Conservation (phyloP, 2,797 vertebrate species). For the Sebastes hubbsi region DNA sequence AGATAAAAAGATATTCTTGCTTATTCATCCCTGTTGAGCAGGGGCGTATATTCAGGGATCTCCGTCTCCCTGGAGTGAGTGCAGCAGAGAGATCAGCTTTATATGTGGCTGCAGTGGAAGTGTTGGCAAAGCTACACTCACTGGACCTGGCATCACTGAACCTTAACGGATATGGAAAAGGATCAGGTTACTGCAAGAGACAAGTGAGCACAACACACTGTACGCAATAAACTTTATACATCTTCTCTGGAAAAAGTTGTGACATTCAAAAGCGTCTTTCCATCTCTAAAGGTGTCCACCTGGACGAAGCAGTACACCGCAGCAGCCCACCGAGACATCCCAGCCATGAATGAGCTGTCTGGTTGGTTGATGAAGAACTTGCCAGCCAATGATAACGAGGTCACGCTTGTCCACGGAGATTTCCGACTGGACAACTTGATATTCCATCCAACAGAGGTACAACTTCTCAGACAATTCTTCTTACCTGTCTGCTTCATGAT, state of each 20-base stretch:
- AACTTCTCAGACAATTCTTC: neutral
- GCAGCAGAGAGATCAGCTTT: slow-evolving; percentile 88
- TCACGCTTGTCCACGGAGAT: slow-evolving; percentile 91
- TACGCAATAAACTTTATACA: neutral
- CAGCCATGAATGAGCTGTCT: slow-evolving; percentile 88
- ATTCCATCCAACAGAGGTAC: slow-evolving; percentile 94
- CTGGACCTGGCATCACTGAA: slow-evolving; percentile 79
- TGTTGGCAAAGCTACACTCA: slow-evolving; percentile 88
- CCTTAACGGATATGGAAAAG: slow-evolving; percentile 87
- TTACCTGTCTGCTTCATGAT: neutral
- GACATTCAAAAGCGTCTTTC: neutral
- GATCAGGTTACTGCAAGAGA: slow-evolving; percentile 89
- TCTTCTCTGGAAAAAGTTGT: neutral
- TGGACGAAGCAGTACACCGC: slow-evolving; percentile 93
- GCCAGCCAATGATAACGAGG: slow-evolving; percentile 84
- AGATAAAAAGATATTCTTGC: neutral
- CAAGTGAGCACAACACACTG: slow-evolving; percentile 80
- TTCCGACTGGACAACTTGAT: slow-evolving; percentile 91
- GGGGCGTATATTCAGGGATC: slow-evolving; percentile 92
- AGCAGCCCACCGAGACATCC: slow-evolving; percentile 85
- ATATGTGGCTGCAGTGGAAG: slow-evolving; percentile 88
- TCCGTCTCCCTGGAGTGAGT: slow-evolving; percentile 82
- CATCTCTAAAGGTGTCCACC: slow-evolving; percentile 86
- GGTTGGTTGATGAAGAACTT: slow-evolving; percentile 89
- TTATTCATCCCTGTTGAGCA: slow-evolving; percentile 52